Conservation (phyloP, 2,888 invertebrate species). For the Netelia inedita region DNA sequence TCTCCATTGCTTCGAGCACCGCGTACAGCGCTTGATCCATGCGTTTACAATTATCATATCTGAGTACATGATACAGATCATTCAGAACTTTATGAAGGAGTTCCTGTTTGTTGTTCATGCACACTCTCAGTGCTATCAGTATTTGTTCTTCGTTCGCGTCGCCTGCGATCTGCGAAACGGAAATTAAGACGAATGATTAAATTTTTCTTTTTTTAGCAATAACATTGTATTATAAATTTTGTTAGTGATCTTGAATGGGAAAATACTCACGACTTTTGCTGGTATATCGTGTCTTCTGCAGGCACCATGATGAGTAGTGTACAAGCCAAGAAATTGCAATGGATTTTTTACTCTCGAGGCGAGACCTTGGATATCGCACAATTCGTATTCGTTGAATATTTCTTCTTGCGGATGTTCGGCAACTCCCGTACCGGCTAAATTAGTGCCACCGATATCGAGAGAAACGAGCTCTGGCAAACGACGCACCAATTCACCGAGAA, state of each 20-base stretch:
- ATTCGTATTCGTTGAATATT: conserved; percentile 62
- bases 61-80: conserved; percentile 95
- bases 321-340: conserved; percentile 96
- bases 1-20: conserved; percentile 96
- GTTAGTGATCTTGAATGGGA: not conserved
- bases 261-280: conserved; percentile 90
- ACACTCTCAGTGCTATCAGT: conserved; percentile 92
- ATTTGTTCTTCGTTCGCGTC: conserved; percentile 97
- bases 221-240: not conserved
- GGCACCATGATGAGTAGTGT: conserved; percentile 95
- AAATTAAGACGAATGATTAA: not conserved
- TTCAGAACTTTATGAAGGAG: conserved; percentile 94
- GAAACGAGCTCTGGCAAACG: conserved; percentile 92
- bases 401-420: conserved; percentile 85
- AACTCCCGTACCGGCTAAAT: conserved; percentile 95
- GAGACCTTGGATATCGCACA: conserved; percentile 95
- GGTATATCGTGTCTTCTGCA: conserved; percentile 96
- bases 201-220: not conserved
- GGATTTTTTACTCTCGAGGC: conserved; percentile 91
- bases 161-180: conserved; percentile 91
- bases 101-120: conserved; percentile 92
- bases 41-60: conserved; percentile 92
- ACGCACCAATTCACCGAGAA: conserved; percentile 90
- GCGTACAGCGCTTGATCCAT: conserved; percentile 91
- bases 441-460: conserved; percentile 98